Percentiles rank a stretch among this genome's conserved stretches.
Evolutionary conservation across 2,113 vertebrate genomes (phyloP).

Genomic region (Callionymus lyra): DNA sequence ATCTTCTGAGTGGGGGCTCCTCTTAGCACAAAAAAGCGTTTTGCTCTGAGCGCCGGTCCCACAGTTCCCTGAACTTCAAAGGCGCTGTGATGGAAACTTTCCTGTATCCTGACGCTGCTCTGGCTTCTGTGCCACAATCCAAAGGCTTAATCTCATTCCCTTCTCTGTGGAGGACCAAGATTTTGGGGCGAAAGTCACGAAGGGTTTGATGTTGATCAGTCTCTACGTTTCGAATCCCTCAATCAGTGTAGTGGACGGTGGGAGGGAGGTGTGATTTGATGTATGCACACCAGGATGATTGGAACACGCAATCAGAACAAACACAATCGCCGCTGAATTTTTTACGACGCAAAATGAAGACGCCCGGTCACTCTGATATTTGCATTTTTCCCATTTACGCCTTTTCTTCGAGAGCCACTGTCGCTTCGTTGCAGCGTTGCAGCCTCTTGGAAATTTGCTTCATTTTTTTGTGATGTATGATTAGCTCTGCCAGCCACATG

Average conservation of each 20-base stretch:
- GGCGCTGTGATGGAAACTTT: constrained; percentile 34
- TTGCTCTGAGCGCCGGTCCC: constrained; percentile 41
- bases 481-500: constrained; percentile 37
- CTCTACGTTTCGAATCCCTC: background rate
- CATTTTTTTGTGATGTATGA: constrained; percentile 46
- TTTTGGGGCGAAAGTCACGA: constrained; percentile 2
- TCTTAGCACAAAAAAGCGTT: constrained; percentile 15
- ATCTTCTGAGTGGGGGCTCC: constrained; percentile 34
- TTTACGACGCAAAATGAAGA: constrained; percentile 33
- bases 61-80: constrained; percentile 44
- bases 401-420: constrained; percentile 11
- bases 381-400: constrained; percentile 37
- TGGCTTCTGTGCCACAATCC: constrained; percentile 30
- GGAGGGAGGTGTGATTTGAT: too few species aligned
- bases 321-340: constrained; percentile 12
- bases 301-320: constrained; percentile 27
- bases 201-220: constrained; percentile 9
- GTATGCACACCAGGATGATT: constrained; percentile 16
- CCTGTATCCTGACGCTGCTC: constrained; percentile 20
- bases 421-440: constrained; percentile 18
- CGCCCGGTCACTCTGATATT: constrained; percentile 21
- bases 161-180: constrained; percentile 19
- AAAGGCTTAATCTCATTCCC: constrained; percentile 26
- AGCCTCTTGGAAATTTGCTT: constrained; percentile 27
- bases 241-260: too few species aligned